Conservation (phyloP, 2,888 invertebrate genomes). For the Malachius bipustulatus region DNA sequence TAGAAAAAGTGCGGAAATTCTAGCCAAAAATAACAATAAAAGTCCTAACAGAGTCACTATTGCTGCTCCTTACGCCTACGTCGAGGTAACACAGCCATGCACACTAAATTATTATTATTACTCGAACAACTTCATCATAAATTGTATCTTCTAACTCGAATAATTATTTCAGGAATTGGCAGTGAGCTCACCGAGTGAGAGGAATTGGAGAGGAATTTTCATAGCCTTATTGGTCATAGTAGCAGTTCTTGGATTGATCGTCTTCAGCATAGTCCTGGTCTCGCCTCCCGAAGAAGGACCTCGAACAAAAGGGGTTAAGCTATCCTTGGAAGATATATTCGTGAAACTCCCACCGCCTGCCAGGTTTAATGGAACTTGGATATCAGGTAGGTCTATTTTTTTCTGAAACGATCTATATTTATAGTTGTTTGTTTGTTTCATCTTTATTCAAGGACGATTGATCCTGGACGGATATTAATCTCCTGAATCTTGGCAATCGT, state of each 20-base stretch:
- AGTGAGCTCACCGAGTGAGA: conserved; percentile 70
- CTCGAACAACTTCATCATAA: too few species aligned
- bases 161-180: conserved; percentile 74
- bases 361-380: conserved; percentile 69
- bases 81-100: conserved; percentile 28
- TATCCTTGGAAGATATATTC: conserved; percentile 57
- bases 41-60: conserved; percentile 31
- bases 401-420: not conserved
- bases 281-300: conserved; percentile 68
- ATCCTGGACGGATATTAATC: not conserved
- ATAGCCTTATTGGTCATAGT: conserved; percentile 85
- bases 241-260: conserved; percentile 76
- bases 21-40: conserved; percentile 21
- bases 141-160: too few species aligned
- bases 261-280: conserved; percentile 82
- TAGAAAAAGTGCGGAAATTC: conserved; percentile 17
- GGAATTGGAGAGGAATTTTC: conserved; percentile 91
- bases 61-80: conserved; percentile 30
- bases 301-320: conserved; percentile 53
- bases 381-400: conserved; percentile 44
- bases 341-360: conserved; percentile 37
- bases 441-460: not conserved
- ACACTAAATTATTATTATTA: too few species aligned
- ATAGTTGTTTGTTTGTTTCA: not conserved
- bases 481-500: not conserved